Conservation (phyloP, 1,140 invertebrate species). For the Cydia pomonella region DNA sequence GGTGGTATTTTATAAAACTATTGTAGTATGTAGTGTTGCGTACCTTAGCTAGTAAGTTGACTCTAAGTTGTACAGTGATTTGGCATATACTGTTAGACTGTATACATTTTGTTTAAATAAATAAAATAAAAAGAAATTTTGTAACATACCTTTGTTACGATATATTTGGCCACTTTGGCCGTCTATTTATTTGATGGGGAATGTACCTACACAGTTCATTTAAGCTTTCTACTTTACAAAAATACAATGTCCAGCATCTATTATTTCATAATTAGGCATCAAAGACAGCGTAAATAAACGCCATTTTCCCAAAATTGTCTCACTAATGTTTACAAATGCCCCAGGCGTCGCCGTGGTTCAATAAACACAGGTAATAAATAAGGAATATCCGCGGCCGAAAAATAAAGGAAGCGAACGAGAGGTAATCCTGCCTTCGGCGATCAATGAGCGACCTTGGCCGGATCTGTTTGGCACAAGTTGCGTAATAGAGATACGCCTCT, state of each 20-base stretch:
- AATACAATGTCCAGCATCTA: background rate
- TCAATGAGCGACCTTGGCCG: constrained; percentile 35
- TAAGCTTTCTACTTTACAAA: too few relatives aligned
- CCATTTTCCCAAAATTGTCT: background rate
- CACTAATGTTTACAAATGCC: background rate
- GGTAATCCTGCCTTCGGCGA: constrained; percentile 39
- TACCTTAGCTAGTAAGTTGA: too few relatives aligned
- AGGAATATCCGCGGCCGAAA: constrained; percentile 11
- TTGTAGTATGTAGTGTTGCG: too few relatives aligned
- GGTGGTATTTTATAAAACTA: too few relatives aligned
- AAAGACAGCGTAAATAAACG: background rate
- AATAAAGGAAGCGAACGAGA: constrained; percentile 43
- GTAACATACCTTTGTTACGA: too few relatives aligned
- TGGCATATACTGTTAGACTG: too few relatives aligned
- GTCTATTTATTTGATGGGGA: too few relatives aligned
- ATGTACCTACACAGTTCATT: background rate
- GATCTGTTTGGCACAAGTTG: background rate
- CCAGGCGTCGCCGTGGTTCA: background rate
- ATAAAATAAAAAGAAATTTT: too few relatives aligned
- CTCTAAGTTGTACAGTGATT: too few relatives aligned
- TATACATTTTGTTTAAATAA: too few relatives aligned
- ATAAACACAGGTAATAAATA: constrained; percentile 8
- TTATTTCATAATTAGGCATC: background rate
- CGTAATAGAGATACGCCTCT: constrained; percentile 3
- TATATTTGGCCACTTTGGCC: too few relatives aligned